A percentile compares a stretch with the other conserved stretches of the same genome.
Conservation (phyloP, 2,888 invertebrate species). For the Ephialtes manifestator region DNA sequence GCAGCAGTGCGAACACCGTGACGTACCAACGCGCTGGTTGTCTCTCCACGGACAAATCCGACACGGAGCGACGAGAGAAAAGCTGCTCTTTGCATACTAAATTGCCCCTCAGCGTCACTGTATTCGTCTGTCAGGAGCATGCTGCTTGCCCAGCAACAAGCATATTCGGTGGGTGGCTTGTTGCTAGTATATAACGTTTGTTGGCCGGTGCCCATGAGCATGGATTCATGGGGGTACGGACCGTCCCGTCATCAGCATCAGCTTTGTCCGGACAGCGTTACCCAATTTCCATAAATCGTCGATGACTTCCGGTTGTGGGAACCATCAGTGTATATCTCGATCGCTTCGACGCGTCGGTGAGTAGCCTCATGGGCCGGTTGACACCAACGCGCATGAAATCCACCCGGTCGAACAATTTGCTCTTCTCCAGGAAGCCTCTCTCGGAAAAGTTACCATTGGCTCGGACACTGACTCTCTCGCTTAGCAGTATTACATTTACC, state of each 20-base stretch:
- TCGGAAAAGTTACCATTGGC: conserved; percentile 12
- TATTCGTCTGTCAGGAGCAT: conserved; percentile 22
- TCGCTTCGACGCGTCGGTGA: conserved; percentile 9
- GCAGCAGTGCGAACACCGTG: background rate
- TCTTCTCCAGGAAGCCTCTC: conserved; percentile 14
- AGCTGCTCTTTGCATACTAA: conserved; percentile 61
- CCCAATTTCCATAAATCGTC: conserved; percentile 70
- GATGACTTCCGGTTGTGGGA: conserved; percentile 65
- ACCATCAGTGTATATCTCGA: conserved; percentile 6
- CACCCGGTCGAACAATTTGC: conserved; percentile 25
- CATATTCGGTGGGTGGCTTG: conserved; percentile 28
- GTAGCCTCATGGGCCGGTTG: background rate
- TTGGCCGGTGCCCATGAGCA: background rate
- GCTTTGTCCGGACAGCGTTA: conserved; percentile 64
- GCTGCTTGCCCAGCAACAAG: conserved; percentile 17
- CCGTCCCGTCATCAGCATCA: conserved; percentile 39
- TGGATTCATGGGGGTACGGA: background rate
- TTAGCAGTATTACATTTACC: background rate
- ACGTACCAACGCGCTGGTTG: background rate
- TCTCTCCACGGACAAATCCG: conserved; percentile 40
- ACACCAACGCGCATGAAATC: conserved; percentile 10
- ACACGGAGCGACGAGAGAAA: conserved; percentile 36
- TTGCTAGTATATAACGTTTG: background rate
- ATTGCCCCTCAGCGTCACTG: conserved; percentile 45
- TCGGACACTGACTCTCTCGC: background rate